phyloP scores from a whole-genome alignment of 2,797 vertebrate genomes.

The Euthynnus affinis region DNA sequence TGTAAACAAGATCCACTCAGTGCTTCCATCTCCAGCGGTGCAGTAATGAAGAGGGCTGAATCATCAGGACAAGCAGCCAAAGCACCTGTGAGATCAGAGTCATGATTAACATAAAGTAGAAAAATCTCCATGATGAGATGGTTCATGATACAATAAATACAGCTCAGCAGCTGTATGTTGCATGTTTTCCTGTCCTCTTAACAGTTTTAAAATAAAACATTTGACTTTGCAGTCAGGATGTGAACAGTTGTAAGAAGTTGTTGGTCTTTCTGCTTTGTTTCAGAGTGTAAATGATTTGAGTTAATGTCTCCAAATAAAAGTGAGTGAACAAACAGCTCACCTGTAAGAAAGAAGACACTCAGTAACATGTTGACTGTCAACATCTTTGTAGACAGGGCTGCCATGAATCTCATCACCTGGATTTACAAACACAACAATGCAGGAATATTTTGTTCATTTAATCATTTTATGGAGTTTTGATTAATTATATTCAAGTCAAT shows the following conservation, averaged over 20 bases:
- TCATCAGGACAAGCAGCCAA: rapidly evolving
- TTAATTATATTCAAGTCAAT: too few species aligned
- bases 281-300: not conserved
- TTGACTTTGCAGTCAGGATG: not conserved
- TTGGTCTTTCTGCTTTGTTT: not conserved
- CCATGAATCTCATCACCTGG: constrained; percentile 1
- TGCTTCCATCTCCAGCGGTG: constrained; percentile 49
- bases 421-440: not conserved
- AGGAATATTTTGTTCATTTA: too few species aligned
- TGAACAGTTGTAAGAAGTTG: not conserved
- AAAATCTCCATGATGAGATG: not conserved
- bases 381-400: constrained; percentile 13
- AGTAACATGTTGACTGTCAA: constrained; percentile 21
- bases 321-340: constrained; percentile 40
- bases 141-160: not conserved
- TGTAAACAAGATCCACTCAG: constrained; percentile 68
- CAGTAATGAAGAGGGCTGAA: rapidly evolving
- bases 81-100: constrained; percentile 41
- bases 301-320: not conserved
- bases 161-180: not conserved
- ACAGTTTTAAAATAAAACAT: not conserved
- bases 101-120: not conserved
- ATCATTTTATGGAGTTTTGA: too few species aligned
- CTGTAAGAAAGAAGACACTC: constrained; percentile 41
- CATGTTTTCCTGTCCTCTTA: not conserved